A percentile compares a stretch with the other conserved stretches of the same genome.
phyloP scores from a whole-genome alignment of 2,888 invertebrate genomes.

The Hylaea fasciaria region DNA sequence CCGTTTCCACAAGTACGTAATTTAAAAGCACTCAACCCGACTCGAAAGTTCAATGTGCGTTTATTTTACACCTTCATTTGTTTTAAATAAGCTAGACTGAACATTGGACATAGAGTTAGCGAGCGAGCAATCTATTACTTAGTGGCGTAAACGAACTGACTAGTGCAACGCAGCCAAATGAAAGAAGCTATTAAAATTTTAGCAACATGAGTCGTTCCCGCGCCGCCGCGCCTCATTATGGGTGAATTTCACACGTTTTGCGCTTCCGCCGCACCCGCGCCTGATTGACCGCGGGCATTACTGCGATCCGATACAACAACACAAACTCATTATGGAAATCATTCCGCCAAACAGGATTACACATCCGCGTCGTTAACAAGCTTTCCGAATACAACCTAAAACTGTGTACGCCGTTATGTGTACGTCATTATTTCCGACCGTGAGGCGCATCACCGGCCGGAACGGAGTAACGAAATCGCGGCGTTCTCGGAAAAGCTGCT shows the following conservation, averaged over 20 bases:
- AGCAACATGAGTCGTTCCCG: neutral
- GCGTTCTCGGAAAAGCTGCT: neutral
- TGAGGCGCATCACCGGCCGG: neutral
- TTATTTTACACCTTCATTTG: slow-evolving; percentile 4
- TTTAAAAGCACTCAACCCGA: slow-evolving; percentile 12
- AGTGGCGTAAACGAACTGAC: neutral
- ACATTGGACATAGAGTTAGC: neutral
- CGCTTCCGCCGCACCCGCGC: neutral
- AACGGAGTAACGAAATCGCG: neutral
- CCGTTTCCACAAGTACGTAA: slow-evolving; percentile 9
- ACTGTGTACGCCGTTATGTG: neutral
- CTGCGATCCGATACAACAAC: neutral
- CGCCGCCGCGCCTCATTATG: neutral
- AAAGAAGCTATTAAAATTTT: slow-evolving; percentile 3
- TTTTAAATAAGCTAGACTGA: neutral
- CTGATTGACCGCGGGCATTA: neutral
- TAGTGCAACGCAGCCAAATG: neutral
- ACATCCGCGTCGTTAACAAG: neutral
- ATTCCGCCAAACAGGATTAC: neutral
- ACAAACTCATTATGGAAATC: slow-evolving; percentile 7
- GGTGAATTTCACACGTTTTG: neutral
- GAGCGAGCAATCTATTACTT: too few species aligned
- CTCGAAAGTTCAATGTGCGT: neutral
- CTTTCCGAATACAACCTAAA: neutral
- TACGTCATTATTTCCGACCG: too few species aligned